Percentiles rank a stretch among this genome's conserved stretches.
Evolutionary conservation across 2,113 vertebrate species (phyloP).

Genomic region (Riparia riparia): DNA sequence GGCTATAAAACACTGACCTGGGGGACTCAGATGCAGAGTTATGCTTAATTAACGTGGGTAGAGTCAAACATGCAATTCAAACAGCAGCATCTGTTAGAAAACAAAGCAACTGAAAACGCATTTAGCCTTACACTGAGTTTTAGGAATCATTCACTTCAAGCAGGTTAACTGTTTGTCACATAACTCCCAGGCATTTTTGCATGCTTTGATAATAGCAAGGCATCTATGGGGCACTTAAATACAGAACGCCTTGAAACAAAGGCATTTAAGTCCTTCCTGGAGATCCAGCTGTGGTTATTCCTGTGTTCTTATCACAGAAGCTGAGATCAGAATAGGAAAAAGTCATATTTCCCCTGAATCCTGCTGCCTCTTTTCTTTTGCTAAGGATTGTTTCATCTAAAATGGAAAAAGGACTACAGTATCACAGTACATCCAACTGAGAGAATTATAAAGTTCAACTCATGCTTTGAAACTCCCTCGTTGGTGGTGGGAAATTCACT

Average conservation of each 20-base stretch:
- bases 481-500: not conserved
- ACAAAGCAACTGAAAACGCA: slow-evolving; percentile 10
- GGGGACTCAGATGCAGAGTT: slow-evolving; percentile 6
- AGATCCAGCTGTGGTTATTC: not conserved
- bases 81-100: slow-evolving; percentile 49
- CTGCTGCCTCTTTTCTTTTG: not conserved
- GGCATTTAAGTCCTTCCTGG: not conserved
- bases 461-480: not conserved
- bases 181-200: not conserved
- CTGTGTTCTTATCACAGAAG: not conserved
- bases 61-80: slow-evolving; percentile 36
- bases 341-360: not conserved
- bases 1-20: slow-evolving; percentile 25
- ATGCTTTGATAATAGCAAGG: not conserved
- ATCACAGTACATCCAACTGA: not conserved
- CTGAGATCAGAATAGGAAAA: not conserved
- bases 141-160: not conserved
- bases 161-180: not conserved
- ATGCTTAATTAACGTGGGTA: slow-evolving; percentile 24
- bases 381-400: not conserved
- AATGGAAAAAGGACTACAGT: not conserved
- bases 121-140: not conserved
- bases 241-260: slow-evolving; percentile 28
- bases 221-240: not conserved
- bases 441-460: not conserved